Conservation (phyloP, 2,888 invertebrate species). For the Synergus itoensis region DNA sequence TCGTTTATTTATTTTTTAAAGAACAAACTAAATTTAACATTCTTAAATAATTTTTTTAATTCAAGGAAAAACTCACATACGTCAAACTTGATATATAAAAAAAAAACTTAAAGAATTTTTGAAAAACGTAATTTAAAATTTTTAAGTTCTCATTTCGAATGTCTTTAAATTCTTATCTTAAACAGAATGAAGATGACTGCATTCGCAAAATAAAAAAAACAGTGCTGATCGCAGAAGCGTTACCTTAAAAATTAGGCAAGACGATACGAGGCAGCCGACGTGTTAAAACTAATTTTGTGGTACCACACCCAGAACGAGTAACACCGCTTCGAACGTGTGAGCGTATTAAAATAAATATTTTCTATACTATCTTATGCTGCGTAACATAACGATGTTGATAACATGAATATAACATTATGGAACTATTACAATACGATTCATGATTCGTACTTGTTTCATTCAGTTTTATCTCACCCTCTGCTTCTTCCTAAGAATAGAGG, state of each 20-base stretch:
- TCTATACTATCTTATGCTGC: slow-evolving; percentile 71
- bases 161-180: not conserved
- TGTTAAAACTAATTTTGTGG: slow-evolving; percentile 55
- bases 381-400: slow-evolving; percentile 67
- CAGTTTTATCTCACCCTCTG: slow-evolving; percentile 5
- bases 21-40: not conserved
- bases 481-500: slow-evolving; percentile 4
- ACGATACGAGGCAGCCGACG: slow-evolving; percentile 30
- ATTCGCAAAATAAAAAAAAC: not conserved
- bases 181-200: not conserved
- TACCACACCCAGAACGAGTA: slow-evolving; percentile 68
- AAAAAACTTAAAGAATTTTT: not conserved
- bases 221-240: slow-evolving; percentile 15
- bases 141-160: not conserved
- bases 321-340: slow-evolving; percentile 65
- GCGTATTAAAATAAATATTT: slow-evolving; percentile 76
- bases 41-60: not conserved
- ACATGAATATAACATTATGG: slow-evolving; percentile 68
- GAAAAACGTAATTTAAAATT: not conserved
- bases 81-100: not conserved
- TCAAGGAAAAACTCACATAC: not conserved
- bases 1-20: not conserved
- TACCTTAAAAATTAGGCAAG: slow-evolving; percentile 15
- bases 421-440: slow-evolving; percentile 58
- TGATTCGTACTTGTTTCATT: slow-evolving; percentile 21